phyloP scores from a whole-genome alignment of 2,888 invertebrate genomes.

The Alcis repandata region DNA sequence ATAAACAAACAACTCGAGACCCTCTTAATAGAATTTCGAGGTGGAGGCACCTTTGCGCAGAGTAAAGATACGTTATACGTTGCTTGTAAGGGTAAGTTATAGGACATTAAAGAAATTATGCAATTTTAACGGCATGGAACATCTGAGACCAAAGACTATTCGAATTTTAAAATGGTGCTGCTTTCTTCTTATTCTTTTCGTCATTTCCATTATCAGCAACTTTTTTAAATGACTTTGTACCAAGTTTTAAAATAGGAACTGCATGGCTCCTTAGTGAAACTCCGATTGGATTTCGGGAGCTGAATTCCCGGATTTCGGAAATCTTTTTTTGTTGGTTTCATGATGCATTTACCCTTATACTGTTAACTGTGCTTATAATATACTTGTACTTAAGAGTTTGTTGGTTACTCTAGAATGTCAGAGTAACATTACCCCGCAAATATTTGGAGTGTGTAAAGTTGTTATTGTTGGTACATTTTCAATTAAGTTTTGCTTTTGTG shows the following conservation, averaged over 20 bases:
- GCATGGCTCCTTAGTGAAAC: too few relatives aligned
- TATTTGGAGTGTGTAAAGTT: slow-evolving; percentile 48
- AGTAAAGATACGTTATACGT: slow-evolving; percentile 67
- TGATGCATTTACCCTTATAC: slow-evolving; percentile 50
- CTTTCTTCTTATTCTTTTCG: too few relatives aligned
- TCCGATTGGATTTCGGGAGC: neutral
- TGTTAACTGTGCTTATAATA: slow-evolving; percentile 57
- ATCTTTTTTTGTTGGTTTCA: neutral
- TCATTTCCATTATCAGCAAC: too few relatives aligned
- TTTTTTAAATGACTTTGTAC: too few relatives aligned
- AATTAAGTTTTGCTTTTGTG: slow-evolving; percentile 48
- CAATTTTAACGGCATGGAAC: neutral
- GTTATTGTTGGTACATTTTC: slow-evolving; percentile 51
- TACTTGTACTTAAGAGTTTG: slow-evolving; percentile 42
- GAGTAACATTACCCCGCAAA: slow-evolving; percentile 48
- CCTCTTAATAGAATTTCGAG: slow-evolving; percentile 78
- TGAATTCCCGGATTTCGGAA: neutral
- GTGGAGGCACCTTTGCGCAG: slow-evolving; percentile 64
- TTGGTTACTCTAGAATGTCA: slow-evolving; percentile 50
- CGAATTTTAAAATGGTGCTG: too few relatives aligned
- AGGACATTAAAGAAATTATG: slow-evolving; percentile 11
- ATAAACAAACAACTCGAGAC: slow-evolving; percentile 77
- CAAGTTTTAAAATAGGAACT: too few relatives aligned
- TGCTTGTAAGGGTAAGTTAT: slow-evolving; percentile 33
- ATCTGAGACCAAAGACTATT: neutral